phyloP scores from a whole-genome alignment of 2,113 vertebrate genomes.

The Tricholaema leucomelas region DNA sequence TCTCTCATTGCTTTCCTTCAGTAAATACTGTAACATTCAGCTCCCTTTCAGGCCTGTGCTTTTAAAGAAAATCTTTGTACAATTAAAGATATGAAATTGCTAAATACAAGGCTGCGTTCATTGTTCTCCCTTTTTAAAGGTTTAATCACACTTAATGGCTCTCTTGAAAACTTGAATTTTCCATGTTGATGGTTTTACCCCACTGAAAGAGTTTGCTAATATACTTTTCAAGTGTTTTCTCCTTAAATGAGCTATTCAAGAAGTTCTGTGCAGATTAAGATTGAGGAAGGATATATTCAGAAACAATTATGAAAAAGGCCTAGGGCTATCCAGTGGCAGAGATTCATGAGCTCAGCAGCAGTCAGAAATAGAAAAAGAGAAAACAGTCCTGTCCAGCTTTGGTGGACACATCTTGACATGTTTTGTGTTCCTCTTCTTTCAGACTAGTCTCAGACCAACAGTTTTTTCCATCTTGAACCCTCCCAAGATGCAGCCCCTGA shows the following conservation, averaged over 20 bases:
- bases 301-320: slow-evolving; percentile 70
- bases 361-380: slow-evolving; percentile 11
- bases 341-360: slow-evolving; percentile 45
- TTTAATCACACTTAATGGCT: slow-evolving; percentile 85
- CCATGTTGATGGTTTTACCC: slow-evolving; percentile 78
- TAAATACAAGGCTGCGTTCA: slow-evolving; percentile 79
- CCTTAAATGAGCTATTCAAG: slow-evolving; percentile 82
- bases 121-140: slow-evolving; percentile 81
- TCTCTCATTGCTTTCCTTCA: slow-evolving; percentile 70
- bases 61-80: slow-evolving; percentile 85
- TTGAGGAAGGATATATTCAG: slow-evolving; percentile 59
- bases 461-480: neutral
- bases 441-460: neutral
- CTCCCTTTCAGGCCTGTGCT: slow-evolving; percentile 80
- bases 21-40: slow-evolving; percentile 77
- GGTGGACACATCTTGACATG: neutral
- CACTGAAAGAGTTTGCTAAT: slow-evolving; percentile 83
- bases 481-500: neutral
- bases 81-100: slow-evolving; percentile 84
- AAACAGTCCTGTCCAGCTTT: neutral
- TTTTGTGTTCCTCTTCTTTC: neutral
- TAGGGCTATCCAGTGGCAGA: neutral
- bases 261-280: slow-evolving; percentile 73
- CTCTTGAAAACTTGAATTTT: slow-evolving; percentile 84
- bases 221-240: slow-evolving; percentile 80